phyloP scores from a whole-genome alignment of 2,797 vertebrate genomes.

The Sebastes cheni region DNA sequence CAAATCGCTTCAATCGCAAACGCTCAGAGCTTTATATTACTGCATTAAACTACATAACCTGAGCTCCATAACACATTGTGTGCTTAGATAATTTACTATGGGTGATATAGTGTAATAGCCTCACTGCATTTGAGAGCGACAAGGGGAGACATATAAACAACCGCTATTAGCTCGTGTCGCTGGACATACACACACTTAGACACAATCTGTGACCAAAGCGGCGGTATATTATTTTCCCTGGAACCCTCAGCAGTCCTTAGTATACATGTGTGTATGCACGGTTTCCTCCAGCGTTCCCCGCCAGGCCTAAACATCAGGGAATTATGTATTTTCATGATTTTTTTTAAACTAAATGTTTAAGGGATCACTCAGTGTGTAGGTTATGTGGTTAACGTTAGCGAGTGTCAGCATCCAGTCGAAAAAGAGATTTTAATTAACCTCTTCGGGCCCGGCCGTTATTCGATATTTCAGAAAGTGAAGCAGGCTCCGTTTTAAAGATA shows the following conservation, averaged over 20 bases:
- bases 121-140: conserved; percentile 17
- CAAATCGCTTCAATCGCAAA: conserved; percentile 25
- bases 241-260: background rate
- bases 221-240: background rate
- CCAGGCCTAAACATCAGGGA: background rate
- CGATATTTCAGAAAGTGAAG: too few relatives aligned
- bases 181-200: background rate
- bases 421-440: too few relatives aligned
- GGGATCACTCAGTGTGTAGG: too few relatives aligned
- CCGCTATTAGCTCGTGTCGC: background rate
- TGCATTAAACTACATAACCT: conserved; percentile 16
- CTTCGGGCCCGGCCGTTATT: too few relatives aligned
- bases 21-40: background rate
- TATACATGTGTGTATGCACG: background rate
- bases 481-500: too few relatives aligned
- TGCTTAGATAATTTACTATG: conserved; percentile 28
- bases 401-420: too few relatives aligned
- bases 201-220: background rate
- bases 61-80: background rate
- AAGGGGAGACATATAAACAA: conserved; percentile 9
- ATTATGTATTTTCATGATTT: too few relatives aligned
- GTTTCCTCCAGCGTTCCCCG: background rate
- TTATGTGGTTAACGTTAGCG: too few relatives aligned
- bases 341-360: too few relatives aligned
- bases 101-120: conserved; percentile 17